These are phyloP conservation scores for Apoderus coryli DNA, from an alignment of 2,888 invertebrate genomes.

Conservation along the genomic window DNA sequence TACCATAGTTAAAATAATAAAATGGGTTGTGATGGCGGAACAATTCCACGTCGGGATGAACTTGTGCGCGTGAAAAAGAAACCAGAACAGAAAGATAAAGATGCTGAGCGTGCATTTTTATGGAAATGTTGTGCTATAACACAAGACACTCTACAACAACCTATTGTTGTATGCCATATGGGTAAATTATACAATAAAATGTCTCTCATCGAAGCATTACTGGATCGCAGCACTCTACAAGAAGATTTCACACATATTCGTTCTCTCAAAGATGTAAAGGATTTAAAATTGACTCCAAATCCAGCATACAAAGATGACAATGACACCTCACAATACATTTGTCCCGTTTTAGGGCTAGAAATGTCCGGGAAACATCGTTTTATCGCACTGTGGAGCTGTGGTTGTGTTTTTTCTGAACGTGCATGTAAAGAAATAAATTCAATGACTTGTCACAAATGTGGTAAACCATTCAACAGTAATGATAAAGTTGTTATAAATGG, in stretches of 20 bases:
- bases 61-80: conserved; percentile 55
- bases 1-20: too few species aligned
- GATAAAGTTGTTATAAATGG: conserved; percentile 85
- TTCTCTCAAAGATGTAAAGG: conserved; percentile 74
- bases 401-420: conserved; percentile 92
- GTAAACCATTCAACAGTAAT: conserved; percentile 55
- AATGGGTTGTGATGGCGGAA: conserved; percentile 73
- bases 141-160: conserved; percentile 72
- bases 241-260: conserved; percentile 63
- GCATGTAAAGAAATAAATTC: conserved; percentile 79
- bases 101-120: conserved; percentile 79
- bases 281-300: conserved; percentile 81
- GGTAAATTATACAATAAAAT: conserved; percentile 92
- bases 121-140: conserved; percentile 92
- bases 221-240: conserved; percentile 67
- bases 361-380: conserved; percentile 91
- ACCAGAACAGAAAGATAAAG: conserved; percentile 80
- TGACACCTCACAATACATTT: conserved; percentile 78
- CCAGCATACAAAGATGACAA: conserved; percentile 69
- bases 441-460: conserved; percentile 59
- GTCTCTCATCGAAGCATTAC: conserved; percentile 75
- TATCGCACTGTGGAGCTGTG: conserved; percentile 79
- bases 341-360: conserved; percentile 87
- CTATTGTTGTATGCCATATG: conserved; percentile 82
- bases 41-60: conserved; percentile 62